Evolutionary conservation across 2,113 vertebrate species (phyloP).

Genomic region (Colistium nudipinnis): DNA sequence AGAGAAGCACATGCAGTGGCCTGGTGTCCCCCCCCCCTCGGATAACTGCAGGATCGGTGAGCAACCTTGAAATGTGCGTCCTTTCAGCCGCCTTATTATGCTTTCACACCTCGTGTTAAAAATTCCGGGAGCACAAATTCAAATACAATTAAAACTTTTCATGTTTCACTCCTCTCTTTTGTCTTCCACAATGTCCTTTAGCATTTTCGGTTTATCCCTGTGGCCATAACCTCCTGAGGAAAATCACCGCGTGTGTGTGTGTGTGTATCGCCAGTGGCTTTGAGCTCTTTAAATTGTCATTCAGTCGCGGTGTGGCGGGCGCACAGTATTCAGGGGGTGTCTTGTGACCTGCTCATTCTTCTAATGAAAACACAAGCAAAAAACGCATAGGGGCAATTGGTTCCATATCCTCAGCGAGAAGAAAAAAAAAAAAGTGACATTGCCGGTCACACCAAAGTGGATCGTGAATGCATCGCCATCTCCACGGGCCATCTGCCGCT

Average conservation of each 20-base stretch:
- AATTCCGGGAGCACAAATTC: neutral
- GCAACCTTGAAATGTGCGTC: conserved; percentile 34
- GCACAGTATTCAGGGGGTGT: conserved; percentile 26
- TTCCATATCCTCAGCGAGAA: conserved; percentile 24
- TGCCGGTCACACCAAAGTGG: conserved; percentile 43
- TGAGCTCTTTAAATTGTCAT: conserved; percentile 29
- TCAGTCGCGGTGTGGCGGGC: conserved; percentile 18
- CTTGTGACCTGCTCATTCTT: conserved; percentile 35
- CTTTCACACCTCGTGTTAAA: conserved; percentile 1
- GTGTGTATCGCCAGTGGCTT: neutral
- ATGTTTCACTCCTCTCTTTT: neutral
- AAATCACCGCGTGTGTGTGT: too few species aligned
- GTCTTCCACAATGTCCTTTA: neutral
- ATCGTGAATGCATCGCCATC: conserved; percentile 49
- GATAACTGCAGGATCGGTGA: neutral
- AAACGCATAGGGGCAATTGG: conserved; percentile 20
- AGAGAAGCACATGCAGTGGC: conserved; percentile 18
- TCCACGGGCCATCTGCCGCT: conserved; percentile 30
- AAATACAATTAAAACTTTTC: conserved; percentile 21
- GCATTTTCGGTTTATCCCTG: neutral
- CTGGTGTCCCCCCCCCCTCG: conserved; percentile 10
- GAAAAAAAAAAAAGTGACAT: conserved; percentile 49
- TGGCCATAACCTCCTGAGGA: conserved; percentile 14
- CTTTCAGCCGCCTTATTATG: conserved; percentile 7
- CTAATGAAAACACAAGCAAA: conserved; percentile 44